Evolutionary conservation across 2,888 invertebrate genomes (phyloP), one percentile per base, ranked within the genome.

Genomic region (Perizoma affinitatum): DNA sequence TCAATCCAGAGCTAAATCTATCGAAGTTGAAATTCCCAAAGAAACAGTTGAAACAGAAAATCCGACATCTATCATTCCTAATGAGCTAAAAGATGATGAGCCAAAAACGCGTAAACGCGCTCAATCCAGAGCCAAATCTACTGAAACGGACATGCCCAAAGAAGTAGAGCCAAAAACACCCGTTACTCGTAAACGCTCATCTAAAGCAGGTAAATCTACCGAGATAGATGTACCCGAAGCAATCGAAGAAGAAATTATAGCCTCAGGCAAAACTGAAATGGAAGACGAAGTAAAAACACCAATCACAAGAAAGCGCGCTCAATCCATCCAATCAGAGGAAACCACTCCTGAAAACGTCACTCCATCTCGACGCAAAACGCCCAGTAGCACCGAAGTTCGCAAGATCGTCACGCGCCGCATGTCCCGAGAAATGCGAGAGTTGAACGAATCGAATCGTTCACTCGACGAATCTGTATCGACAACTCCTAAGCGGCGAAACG

Each of bases 351-450:
- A 84, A 64, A 74, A 68, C 8, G 65, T 65, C 6, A 75, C 82
- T 0, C 76, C 79, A 2, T 70, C 78, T 9, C 78, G 77, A 54
- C 69, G 78, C 4, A 87, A 83, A 72, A 87, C 88, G 0, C 88
- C 89, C 0, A 82, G 79, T 0, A 83, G 78, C 41, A 69, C 78
- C 0, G 90, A 90, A 79, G 74, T 83, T 0, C 76, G 88, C 42
- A 85, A 80, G 61, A 88, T 91, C 6, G 74, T 91, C 10, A 90
- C 90, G 0, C 73, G 90, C 58, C 78, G 89, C 0, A 83, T 84
- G n/a, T 90, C 91, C 0, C 83, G 79, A 65, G 91, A 91, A 65
- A 72, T 88, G 59, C 87, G 81, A 41, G 83, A 75, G 52, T 54
- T 73, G 0, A 86, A 87, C 10, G 84, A 86, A 42, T 79, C 81